These are phyloP conservation scores for Antennarius striatus DNA, from an alignment of 2,113 vertebrate genomes.

Conservation along the genomic window DNA sequence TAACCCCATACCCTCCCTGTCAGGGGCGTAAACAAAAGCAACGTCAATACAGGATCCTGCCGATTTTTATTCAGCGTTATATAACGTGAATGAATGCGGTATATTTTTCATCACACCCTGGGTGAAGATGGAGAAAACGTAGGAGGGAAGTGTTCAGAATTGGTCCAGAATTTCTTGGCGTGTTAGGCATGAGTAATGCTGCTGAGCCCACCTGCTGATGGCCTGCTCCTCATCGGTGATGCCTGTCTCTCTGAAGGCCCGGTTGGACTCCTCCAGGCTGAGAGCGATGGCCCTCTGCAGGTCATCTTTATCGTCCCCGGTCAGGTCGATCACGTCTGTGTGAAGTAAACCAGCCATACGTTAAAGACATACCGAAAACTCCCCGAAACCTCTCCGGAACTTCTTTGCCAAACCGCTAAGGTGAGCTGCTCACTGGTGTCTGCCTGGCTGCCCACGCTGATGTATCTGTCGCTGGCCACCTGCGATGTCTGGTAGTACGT, in stretches of 20 bases:
- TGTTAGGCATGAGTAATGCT: not conserved
- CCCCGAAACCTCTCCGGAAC: not conserved
- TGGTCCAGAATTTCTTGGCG: not conserved
- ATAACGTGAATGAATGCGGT: not conserved
- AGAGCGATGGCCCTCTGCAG: conserved; percentile 98
- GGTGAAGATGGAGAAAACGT: not conserved
- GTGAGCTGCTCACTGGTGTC: conserved; percentile 87
- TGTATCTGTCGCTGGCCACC: conserved; percentile 92
- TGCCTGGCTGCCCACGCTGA: conserved; percentile 97
- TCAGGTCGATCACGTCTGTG: conserved; percentile 98
- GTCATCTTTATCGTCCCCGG: conserved; percentile 99
- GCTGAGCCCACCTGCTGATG: conserved; percentile 89
- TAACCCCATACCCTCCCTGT: too few relatives aligned
- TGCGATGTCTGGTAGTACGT: conserved; percentile 94
- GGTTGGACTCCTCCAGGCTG: conserved; percentile 97
- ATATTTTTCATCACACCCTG: conserved; percentile 3
- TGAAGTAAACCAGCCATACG: conserved; percentile 22
- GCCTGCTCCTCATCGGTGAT: conserved; percentile 99
- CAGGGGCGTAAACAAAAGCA: too few relatives aligned
- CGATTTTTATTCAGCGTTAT: not conserved
- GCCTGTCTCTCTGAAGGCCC: conserved; percentile 96
- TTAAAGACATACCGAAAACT: too few relatives aligned
- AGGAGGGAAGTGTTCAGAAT: conserved; percentile 5
- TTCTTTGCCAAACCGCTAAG: not conserved
- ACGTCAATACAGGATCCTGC: too few relatives aligned